Base-by-base conservation (phyloP, 2,797 vertebrate species). In the Prunella strophiata region DNA sequence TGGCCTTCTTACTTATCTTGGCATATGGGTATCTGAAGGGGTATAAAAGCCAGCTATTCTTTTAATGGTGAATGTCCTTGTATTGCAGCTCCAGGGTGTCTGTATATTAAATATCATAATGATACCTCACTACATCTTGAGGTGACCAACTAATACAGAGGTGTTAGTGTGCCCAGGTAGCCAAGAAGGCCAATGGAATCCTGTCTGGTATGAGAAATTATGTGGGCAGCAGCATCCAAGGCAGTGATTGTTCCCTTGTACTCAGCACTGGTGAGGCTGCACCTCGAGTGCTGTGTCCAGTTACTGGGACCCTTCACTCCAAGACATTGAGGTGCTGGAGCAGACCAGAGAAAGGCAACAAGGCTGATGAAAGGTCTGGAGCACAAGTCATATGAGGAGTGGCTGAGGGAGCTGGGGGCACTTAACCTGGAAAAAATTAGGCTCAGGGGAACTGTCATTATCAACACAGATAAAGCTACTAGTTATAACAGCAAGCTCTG, bases 381-480 rank as follows among this genome's bases (percentile, higher is more conserved):
- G 20, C 25, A 42, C n/a, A 74, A 30, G 25, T 34, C 14, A 8
- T 30, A 3, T 30, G 23, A 58, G n/a, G 40, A 66, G n/a, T 21
- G 55, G 30, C 47, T 74, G 68, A 59, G 38, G 14, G 14, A 52
- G 7, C 25, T 80, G 52, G 4, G 4, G 7, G 4, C 42, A 17
- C 38, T 65, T 34, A 45, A 34, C 9, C 20, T 47, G 14, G 14
- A 22, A 40, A 45, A 66, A 74, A 74, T 12, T 12, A 52, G 20
- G 8, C 23, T 34, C 0, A 0, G 3, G 29, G 14, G 38, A 67
- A 16, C n/a, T n/a, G n/a, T n/a, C n/a, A n/a, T n/a, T n/a, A n/a
- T n/a, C n/a, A n/a, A n/a, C n/a, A n/a, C n/a, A n/a, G n/a, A n/a
- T n/a, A n/a, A n/a, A n/a, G n/a, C n/a, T n/a, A n/a, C n/a, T n/a